Conservation (phyloP, 2,888 invertebrate species). For the Candidula unifasciata region DNA sequence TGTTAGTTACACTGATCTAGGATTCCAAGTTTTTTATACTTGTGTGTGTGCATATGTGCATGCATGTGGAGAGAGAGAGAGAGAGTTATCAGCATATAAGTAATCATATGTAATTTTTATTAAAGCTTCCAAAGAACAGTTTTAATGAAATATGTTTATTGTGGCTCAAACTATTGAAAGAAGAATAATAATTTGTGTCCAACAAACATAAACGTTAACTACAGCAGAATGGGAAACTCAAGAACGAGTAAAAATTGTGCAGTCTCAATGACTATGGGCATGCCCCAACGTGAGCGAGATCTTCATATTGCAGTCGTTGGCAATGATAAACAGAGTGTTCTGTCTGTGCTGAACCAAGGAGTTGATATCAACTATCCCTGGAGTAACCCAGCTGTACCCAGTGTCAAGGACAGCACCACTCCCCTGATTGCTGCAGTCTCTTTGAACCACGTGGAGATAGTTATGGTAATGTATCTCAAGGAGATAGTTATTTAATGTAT, state of each 20-base stretch:
- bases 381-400: constrained; percentile 77
- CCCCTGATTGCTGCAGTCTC: constrained; percentile 79
- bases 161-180: neutral
- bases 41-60: too few species aligned
- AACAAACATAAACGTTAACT: neutral
- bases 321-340: constrained; percentile 76
- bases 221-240: constrained; percentile 73
- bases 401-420: constrained; percentile 78
- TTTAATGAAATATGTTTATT: too few species aligned
- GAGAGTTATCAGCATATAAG: too few species aligned
- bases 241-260: constrained; percentile 68
- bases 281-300: constrained; percentile 77
- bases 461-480: constrained; percentile 68
- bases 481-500: neutral
- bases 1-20: too few species aligned
- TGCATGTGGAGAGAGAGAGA: too few species aligned
- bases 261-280: constrained; percentile 71
- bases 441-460: constrained; percentile 77
- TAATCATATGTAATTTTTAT: too few species aligned
- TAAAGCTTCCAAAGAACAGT: too few species aligned
- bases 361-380: constrained; percentile 78
- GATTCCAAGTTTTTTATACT: too few species aligned
- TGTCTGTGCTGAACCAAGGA: constrained; percentile 70
- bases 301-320: constrained; percentile 78
- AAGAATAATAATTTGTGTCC: neutral